Conservation (phyloP, 2,113 vertebrate genomes). For the Connochaetes taurinus region DNA sequence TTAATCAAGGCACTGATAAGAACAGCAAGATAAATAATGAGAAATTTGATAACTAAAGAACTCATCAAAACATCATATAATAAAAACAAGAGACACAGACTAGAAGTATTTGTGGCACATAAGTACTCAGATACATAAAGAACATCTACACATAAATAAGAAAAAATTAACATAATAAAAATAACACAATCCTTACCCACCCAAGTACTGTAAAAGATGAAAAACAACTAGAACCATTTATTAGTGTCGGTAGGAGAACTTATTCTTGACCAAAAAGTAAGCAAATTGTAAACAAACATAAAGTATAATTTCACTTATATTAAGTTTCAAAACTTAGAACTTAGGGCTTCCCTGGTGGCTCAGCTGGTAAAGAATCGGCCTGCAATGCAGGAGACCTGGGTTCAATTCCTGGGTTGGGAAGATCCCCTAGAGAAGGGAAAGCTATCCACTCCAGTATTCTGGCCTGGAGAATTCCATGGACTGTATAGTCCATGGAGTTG, state of each 20-base stretch:
- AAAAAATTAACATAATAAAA: neutral
- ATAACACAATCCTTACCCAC: neutral
- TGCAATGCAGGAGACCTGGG: neutral
- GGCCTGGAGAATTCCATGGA: neutral
- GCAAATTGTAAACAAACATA: neutral
- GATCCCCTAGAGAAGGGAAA: neutral
- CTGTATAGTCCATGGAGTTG: neutral
- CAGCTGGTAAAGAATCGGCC: neutral
- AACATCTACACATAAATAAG: neutral
- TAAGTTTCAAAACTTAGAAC: neutral
- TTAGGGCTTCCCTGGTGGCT: neutral
- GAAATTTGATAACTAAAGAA: neutral
- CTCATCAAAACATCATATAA: neutral
- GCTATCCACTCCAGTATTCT: neutral
- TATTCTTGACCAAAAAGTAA: neutral
- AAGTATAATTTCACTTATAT: neutral
- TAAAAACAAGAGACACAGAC: neutral
- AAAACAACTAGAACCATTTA: neutral
- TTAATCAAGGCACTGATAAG: neutral
- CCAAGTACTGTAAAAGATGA: neutral
- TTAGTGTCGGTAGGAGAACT: neutral
- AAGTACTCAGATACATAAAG: neutral
- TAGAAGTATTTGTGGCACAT: neutral
- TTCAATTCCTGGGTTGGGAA: neutral
- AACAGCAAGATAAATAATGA: neutral